Conservation (phyloP, 1,140 invertebrate species). For the Monomorium pharaonis region DNA sequence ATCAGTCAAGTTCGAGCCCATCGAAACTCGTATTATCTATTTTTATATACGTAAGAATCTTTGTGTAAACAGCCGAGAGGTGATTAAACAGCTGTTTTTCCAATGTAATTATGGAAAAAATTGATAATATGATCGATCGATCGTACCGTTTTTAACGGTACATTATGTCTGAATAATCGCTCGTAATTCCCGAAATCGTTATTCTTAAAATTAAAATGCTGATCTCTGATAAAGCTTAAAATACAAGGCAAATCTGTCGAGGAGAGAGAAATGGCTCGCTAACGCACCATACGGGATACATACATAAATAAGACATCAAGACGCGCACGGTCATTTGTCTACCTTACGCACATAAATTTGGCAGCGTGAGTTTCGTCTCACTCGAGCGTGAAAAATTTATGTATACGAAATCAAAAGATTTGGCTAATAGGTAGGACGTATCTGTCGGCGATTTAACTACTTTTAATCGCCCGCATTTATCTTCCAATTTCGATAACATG, state of each 20-base stretch:
- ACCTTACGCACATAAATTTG: not conserved
- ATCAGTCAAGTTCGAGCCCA: not conserved
- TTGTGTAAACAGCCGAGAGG: not conserved
- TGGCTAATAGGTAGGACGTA: not conserved
- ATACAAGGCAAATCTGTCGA: slow-evolving; percentile 26
- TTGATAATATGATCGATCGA: not conserved
- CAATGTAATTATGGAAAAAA: not conserved
- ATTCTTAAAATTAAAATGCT: not conserved
- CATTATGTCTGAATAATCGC: slow-evolving; percentile 19
- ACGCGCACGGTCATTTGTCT: slow-evolving; percentile 35
- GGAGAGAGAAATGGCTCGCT: not conserved
- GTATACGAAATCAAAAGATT: slow-evolving; percentile 30
- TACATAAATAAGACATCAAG: slow-evolving; percentile 43
- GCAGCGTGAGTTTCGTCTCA: not conserved
- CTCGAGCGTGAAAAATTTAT: not conserved
- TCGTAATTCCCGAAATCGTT: not conserved
- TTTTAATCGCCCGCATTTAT: slow-evolving; percentile 3
- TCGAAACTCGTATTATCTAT: not conserved
- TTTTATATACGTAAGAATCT: not conserved
- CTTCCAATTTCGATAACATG: not conserved
- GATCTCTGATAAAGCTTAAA: slow-evolving; percentile 21
- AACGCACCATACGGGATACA: not conserved
- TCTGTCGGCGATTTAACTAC: not conserved
- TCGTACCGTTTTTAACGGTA: slow-evolving; percentile 50
- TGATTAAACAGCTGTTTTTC: not conserved